Percentiles rank a stretch among this genome's conserved stretches.
phyloP scores from a whole-genome alignment of 2,113 vertebrate species.

The Excalfactoria chinensis region DNA sequence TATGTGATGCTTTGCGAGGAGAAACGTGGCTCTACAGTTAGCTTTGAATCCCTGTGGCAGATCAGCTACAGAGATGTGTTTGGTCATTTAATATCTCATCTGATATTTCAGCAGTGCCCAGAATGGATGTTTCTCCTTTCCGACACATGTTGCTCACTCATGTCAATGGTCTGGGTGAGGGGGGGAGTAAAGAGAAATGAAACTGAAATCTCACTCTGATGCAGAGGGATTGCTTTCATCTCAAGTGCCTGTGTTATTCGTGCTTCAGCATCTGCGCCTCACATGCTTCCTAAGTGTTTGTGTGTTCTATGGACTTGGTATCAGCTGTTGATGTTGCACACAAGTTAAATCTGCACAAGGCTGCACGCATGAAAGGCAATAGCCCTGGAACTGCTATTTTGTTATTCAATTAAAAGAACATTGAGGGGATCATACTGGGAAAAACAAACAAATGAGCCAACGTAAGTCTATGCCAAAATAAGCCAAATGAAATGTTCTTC shows the following conservation, averaged over 20 bases:
- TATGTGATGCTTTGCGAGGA: not conserved
- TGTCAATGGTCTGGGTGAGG: fast-evolving
- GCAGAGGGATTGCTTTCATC: not conserved
- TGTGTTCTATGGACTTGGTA: not conserved
- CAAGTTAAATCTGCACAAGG: not conserved
- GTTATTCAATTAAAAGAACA: not conserved
- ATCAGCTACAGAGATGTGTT: not conserved
- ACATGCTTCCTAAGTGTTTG: no score
- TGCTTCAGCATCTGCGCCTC: no score
- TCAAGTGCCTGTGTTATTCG: not conserved
- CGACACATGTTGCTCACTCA: not conserved
- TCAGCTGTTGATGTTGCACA: not conserved
- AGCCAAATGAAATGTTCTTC: not conserved
- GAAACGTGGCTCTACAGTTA: not conserved
- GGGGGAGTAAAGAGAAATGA: not conserved
- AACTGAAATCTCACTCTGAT: not conserved
- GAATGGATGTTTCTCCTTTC: not conserved
- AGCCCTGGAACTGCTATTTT: not conserved
- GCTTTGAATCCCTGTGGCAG: not conserved
- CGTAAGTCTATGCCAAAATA: not conserved
- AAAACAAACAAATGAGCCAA: not conserved
- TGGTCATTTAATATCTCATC: not conserved
- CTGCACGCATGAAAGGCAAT: not conserved
- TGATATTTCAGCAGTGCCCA: not conserved
- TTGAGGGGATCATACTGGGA: not conserved